Conservation (phyloP, 1,140 invertebrate species). For the Pseudomyrmex flavicornis region DNA sequence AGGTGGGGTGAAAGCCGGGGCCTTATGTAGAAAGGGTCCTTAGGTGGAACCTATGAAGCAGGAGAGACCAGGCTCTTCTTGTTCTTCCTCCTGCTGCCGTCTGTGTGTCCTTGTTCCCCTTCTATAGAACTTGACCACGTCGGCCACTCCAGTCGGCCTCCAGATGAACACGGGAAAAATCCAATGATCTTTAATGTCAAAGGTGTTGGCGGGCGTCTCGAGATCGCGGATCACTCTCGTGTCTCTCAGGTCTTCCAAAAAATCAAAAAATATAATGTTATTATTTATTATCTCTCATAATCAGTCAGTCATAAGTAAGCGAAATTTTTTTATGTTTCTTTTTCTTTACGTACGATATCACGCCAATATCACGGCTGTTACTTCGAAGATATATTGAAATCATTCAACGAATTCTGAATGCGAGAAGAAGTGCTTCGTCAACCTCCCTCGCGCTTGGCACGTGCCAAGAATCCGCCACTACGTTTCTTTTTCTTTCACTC, state of each 20-base stretch:
- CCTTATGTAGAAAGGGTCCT: slow-evolving; percentile 82
- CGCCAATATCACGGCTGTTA: slow-evolving; percentile 72
- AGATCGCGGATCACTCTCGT: background rate
- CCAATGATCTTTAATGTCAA: slow-evolving; percentile 53
- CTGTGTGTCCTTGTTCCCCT: slow-evolving; percentile 59
- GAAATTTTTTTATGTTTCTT: background rate
- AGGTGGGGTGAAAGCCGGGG: slow-evolving; percentile 75
- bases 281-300: background rate
- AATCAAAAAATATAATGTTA: too few species aligned
- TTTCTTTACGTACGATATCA: background rate
- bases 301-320: background rate
- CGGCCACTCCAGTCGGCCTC: slow-evolving; percentile 73
- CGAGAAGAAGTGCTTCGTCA: slow-evolving; percentile 53
- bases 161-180: slow-evolving; percentile 66
- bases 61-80: slow-evolving; percentile 64
- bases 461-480: slow-evolving; percentile 44
- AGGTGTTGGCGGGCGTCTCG: slow-evolving; percentile 41
- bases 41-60: slow-evolving; percentile 70
- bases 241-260: background rate
- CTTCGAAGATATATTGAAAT: slow-evolving; percentile 30
- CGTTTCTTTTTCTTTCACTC: background rate
- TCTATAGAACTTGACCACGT: slow-evolving; percentile 66
- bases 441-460: slow-evolving; percentile 70
- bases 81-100: background rate
- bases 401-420: slow-evolving; percentile 14